Base-by-base conservation (phyloP, 2,797 vertebrate species). In the Myiotriccus ornatus region DNA sequence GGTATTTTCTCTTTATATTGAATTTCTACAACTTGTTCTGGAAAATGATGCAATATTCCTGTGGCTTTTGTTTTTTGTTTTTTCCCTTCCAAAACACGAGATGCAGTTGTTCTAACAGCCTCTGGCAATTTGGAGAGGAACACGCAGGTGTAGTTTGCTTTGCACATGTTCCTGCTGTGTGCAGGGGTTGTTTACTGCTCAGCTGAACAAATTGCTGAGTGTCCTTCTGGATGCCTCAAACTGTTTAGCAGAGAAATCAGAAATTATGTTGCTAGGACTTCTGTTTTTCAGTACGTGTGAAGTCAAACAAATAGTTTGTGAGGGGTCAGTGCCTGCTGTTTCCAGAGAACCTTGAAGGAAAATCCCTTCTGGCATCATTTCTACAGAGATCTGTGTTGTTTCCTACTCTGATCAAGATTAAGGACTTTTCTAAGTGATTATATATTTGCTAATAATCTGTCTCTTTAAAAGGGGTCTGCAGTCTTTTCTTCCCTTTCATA, bases 111-210 rank as follows among this genome's bases (percentile, higher is more conserved):
- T 96, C 13, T 43, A 50, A 57, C 59, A 94, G 94, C 94, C 70
- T 84, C 39, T 84, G 88, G 94, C 86, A 69, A 41, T 79, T 13
- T 73, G 84, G 67, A 89, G 77, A 87, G 71, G 85, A 88, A 59
- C 88, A 70, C 3, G 59, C 93, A 96, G 88, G 93, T 95, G 90
- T 89, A 70, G 88, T 60, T 91, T 73, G 74, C 88, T 82, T 34
- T 91, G 85, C 92, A 90, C 86, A 19, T 90, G 84, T 84, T 92
- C 84, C 88, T 93, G 84, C 80, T 88, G 90, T 52, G 43, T 60
- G 83, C 68, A 59, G 81, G 53, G 47, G 17, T 23, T 94, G 92
- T 89, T 95, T 82, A 63, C 70, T 87, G 92, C 74, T 94, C 90
- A 79, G 74, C 78, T 80, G 63, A 77, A 67, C 90, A 95, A 91